Conservation (phyloP, 1,140 invertebrate species). For the Linepithema humile region DNA sequence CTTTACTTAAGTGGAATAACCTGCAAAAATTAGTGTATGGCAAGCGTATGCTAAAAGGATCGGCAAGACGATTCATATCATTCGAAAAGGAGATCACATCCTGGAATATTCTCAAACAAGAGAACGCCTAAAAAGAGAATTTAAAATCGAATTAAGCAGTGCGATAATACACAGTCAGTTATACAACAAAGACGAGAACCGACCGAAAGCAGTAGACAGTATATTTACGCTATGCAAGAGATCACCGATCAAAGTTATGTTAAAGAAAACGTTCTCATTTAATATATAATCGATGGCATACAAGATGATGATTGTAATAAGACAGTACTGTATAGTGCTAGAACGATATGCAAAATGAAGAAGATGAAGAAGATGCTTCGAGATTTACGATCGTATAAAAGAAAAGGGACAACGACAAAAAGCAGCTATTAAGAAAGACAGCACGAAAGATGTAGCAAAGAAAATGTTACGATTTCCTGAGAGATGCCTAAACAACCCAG, state of each 20-base stretch:
- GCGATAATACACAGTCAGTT: constrained; percentile 38
- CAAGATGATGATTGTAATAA: constrained; percentile 57
- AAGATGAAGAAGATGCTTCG: too few species aligned
- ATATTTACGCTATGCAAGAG: constrained; percentile 64
- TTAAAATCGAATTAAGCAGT: constrained; percentile 5
- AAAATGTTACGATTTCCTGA: too few species aligned
- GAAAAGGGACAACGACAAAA: constrained; percentile 15
- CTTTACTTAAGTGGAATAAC: constrained; percentile 27
- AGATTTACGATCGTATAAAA: constrained; percentile 39
- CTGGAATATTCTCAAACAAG: background rate
- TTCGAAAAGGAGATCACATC: background rate
- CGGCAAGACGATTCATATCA: constrained; percentile 42
- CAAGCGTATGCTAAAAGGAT: constrained; percentile 43
- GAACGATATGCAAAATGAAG: constrained; percentile 34
- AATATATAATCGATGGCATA: constrained; percentile 73
- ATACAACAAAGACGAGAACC: background rate
- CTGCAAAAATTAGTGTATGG: constrained; percentile 53
- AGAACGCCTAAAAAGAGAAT: constrained; percentile 12
- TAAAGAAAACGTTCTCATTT: constrained; percentile 63
- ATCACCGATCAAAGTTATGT: constrained; percentile 57
- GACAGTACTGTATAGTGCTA: constrained; percentile 49
- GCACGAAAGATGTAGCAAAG: background rate
- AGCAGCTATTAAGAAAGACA: background rate
- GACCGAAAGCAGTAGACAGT: constrained; percentile 59
- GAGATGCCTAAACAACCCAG: too few species aligned